Percentiles rank a stretch among this genome's conserved stretches.
phyloP scores from a whole-genome alignment of 2,888 invertebrate genomes.

The Thysanoteuthis rhombus region DNA sequence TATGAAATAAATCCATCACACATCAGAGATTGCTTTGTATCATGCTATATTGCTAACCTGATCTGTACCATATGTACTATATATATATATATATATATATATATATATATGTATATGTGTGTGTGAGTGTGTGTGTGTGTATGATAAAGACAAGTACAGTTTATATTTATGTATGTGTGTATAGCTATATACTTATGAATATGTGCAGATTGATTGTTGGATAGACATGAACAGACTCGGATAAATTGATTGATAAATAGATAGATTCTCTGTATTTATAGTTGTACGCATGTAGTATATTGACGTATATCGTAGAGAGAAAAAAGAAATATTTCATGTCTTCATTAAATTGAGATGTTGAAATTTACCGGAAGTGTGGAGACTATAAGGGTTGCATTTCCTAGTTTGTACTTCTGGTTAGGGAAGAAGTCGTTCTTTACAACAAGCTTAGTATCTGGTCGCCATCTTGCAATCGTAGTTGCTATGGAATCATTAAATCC shows the following conservation, averaged over 20 bases:
- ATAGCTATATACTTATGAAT: too few species aligned
- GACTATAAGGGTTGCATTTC: not conserved
- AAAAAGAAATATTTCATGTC: not conserved
- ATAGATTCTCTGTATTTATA: not conserved
- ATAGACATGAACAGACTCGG: too few species aligned
- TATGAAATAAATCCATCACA: too few species aligned
- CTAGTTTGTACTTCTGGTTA: not conserved
- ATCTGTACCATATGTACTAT: too few species aligned
- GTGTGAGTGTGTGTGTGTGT: too few species aligned
- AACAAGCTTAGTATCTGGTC: not conserved
- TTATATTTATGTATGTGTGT: too few species aligned
- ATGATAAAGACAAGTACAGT: too few species aligned
- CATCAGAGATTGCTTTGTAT: too few species aligned
- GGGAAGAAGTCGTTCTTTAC: not conserved
- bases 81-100: too few species aligned
- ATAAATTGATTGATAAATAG: not conserved
- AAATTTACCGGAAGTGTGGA: not conserved
- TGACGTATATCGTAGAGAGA: not conserved
- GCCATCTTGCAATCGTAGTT: not conserved
- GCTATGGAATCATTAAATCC: not conserved
- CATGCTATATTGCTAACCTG: too few species aligned
- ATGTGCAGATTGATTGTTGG: too few species aligned
- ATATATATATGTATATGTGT: too few species aligned
- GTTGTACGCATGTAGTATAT: not conserved
- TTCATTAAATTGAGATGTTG: not conserved